Base-by-base conservation (phyloP, 1,140 invertebrate species). In the Leucophenga varia region DNA sequence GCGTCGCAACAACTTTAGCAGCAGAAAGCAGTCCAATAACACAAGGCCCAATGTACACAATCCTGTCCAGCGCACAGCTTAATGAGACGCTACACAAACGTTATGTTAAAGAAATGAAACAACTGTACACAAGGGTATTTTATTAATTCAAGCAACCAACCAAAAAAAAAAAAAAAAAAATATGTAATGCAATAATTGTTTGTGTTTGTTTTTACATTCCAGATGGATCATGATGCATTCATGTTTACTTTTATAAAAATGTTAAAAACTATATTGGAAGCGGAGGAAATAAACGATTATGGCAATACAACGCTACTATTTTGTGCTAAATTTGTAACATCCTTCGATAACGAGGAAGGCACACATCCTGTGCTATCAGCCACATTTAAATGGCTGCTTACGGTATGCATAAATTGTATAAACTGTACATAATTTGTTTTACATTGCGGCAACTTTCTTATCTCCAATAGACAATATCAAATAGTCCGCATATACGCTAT, bases 301-400 rank as follows among this genome's bases (percentile, higher is more conserved):
- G 82, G 86, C 2, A 82, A 85, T 54, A 75, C 80, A 19, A 81
- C 83, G 0, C 72, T 88, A 13, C 79, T 84, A 32, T 88, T 86
- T 76, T 79, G 84, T 3, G 80, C 83, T 9, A 84, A 82, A 40
- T 85, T 86, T 68, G 81, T 81, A 30, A 78, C 80, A 5, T 77
- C 77, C 2, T 75, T 81, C n/a, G 76, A 79, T 55, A 48, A 54
- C 9, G 79, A 81, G 40, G 78, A 77, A 40, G 22, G 22, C 14
- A 78, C 81, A 37, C 75, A 81, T 58, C 80, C 79, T 30, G 75
- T 83, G 39, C 77, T 82, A 52, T 71, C 76, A 30, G 78, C 79
- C 28, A 79, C 81, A 40, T 81, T 82, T 55, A 74, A 79, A 8
- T 74, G 72, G 72, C 37, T 74, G 6, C 40, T 70, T 70, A 79